Base-by-base conservation (phyloP, 2,113 vertebrate genomes). In the Bujurquina vittata region DNA sequence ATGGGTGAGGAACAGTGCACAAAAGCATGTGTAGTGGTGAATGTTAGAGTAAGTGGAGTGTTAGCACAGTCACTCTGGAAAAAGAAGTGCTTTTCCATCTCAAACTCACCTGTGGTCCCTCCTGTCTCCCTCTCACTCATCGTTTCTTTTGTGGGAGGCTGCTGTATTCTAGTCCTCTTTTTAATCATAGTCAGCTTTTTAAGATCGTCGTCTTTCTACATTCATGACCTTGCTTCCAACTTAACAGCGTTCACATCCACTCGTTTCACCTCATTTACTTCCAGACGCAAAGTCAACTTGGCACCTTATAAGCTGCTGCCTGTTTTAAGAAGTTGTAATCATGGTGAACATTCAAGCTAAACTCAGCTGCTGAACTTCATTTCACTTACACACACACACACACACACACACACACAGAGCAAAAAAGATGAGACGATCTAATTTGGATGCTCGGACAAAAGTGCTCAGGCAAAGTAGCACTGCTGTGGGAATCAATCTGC, bases 11-110 rank as follows among this genome's bases (percentile, higher is more conserved):
- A 88, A 73, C 78, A 57, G 79, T 75, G 76, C 87, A 89, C 80
- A 89, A 89, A 92, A 90, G 89, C 86, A 91, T 84, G 79, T 91
- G 91, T 90, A 88, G 87, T 84, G 80, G 87, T 90, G 91, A 93
- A 91, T 91, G 88, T 89, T 89, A 65, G 80, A 93, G 88, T 55
- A 92, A 76, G 61, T 69, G 22, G 77, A 82, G 83, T 79, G 80
- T 84, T 87, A 63, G 80, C 81, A 85, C 79, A 77, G 81, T 88
- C 81, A 83, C 79, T 93, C 75, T 90, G 82, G 82, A 81, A 83
- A 84, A 81, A 77, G 67, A 89, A 91, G 87, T 90, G 80, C 81
- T 83, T 86, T 85, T 43, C 63, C 61, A 54, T 78, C 75, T 90
- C 75, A 80, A 80, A 77, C 87, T 75, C 80, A 40, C 85, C 88